Evolutionary conservation across 2,113 vertebrate genomes (phyloP).

Genomic region (Austrofundulus limnaeus): DNA sequence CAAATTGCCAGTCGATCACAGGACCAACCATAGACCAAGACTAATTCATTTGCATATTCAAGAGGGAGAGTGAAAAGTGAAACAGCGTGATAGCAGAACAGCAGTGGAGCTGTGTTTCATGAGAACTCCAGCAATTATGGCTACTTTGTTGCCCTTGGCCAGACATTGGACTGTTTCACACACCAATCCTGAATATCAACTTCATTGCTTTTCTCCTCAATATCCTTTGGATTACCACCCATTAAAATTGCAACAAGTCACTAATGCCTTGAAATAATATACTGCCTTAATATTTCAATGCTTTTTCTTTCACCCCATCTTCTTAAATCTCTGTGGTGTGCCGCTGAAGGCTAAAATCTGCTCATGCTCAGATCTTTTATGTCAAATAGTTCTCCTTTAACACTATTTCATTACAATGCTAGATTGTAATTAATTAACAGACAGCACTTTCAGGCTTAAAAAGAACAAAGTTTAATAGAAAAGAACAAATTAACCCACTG

Average conservation of each 20-base stretch:
- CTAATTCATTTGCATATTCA: background rate
- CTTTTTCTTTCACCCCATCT: constrained; percentile 6
- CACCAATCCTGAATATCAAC: constrained; percentile 20
- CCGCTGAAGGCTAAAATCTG: constrained; percentile 12
- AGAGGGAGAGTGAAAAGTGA: background rate
- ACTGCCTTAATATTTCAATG: constrained; percentile 12
- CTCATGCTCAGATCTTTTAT: constrained; percentile 16
- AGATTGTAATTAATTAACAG: background rate
- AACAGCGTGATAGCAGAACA: background rate
- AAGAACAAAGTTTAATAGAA: background rate
- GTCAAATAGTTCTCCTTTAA: constrained; percentile 17
- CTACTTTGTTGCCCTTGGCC: constrained; percentile 4
- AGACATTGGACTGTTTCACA: constrained; percentile 20
- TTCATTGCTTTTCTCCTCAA: constrained; percentile 23
- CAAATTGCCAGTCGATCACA: too few species aligned
- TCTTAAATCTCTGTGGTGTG: constrained; percentile 1
- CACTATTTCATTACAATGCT: constrained; percentile 3
- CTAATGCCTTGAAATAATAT: constrained; percentile 33
- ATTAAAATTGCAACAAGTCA: constrained; percentile 52
- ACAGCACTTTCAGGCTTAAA: background rate
- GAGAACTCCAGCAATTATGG: background rate
- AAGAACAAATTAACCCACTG: background rate
- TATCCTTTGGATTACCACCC: constrained; percentile 16
- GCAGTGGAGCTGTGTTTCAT: background rate
- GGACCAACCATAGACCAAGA: background rate